These are phyloP conservation scores for Zelostemma sp. DNA, from an alignment of 1,140 invertebrate genomes.

Conservation along the genomic window DNA sequence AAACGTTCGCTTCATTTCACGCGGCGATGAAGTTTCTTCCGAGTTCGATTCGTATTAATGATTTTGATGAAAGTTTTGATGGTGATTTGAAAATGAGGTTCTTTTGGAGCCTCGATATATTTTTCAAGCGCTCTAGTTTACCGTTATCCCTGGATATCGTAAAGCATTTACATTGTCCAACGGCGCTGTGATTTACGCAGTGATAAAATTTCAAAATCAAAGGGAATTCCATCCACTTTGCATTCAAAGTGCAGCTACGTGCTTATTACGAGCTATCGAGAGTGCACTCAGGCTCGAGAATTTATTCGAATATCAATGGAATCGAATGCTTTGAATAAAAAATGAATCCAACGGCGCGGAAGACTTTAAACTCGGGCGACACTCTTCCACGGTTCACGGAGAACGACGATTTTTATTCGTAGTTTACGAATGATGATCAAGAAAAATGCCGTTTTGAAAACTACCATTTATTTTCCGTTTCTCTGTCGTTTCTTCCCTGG, in stretches of 20 bases:
- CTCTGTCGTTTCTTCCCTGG: too few species aligned
- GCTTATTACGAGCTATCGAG: slow-evolving; percentile 44
- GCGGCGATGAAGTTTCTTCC: too few species aligned
- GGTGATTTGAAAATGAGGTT: too few species aligned
- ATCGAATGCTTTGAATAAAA: slow-evolving; percentile 58
- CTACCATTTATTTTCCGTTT: too few species aligned
- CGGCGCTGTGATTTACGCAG: neutral
- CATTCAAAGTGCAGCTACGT: slow-evolving; percentile 38
- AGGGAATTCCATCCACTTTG: slow-evolving; percentile 38
- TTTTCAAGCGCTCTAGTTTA: neutral
- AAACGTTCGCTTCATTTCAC: neutral
- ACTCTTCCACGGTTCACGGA: slow-evolving; percentile 37
- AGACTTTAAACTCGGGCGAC: slow-evolving; percentile 50
- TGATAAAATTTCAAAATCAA: slow-evolving; percentile 7
- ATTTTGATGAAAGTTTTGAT: too few species aligned
- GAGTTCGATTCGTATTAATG: too few species aligned
- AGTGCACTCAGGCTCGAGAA: slow-evolving; percentile 39
- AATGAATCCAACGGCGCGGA: slow-evolving; percentile 53
- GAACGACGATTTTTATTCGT: neutral
- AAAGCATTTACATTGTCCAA: neutral
- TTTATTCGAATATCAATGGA: slow-evolving; percentile 58
- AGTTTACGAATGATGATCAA: neutral
- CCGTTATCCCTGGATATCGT: neutral
- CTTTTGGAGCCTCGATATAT: too few species aligned
- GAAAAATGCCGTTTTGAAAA: too few species aligned